Percentiles rank a stretch among this genome's conserved stretches.
phyloP scores from a whole-genome alignment of 2,888 invertebrate genomes.

The Drosophila melanosoma region DNA sequence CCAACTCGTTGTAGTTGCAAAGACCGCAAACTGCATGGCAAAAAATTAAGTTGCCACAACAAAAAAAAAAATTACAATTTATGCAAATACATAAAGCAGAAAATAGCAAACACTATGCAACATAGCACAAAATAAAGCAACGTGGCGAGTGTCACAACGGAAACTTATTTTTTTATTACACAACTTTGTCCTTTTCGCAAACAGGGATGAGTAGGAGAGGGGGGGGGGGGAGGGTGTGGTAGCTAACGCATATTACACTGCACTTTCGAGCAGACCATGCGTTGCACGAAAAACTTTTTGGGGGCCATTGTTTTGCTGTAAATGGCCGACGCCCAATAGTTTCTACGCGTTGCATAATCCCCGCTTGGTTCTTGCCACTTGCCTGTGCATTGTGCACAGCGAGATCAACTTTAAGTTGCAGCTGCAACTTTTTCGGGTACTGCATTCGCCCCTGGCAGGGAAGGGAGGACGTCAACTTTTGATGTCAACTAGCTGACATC shows the following conservation, averaged over 20 bases:
- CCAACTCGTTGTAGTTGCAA: conserved; percentile 57
- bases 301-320: conserved; percentile 75
- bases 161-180: conserved; percentile 67
- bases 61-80: conserved; percentile 4
- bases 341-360: conserved; percentile 37
- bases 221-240: conserved; percentile 2
- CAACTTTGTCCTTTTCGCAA: conserved; percentile 62
- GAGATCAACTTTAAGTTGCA: conserved; percentile 50
- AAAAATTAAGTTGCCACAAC: conserved; percentile 57
- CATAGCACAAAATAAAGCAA: conserved; percentile 48
- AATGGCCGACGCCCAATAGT: conserved; percentile 67
- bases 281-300: conserved; percentile 45
- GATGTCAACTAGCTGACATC: conserved; percentile 56
- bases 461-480: conserved; percentile 44
- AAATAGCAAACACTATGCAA: conserved; percentile 30
- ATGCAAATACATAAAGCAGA: conserved; percentile 30
- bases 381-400: conserved; percentile 34
- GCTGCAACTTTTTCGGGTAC: conserved; percentile 51
- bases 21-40: conserved; percentile 57
- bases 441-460: conserved; percentile 14
- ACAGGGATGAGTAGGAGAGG: too few relatives aligned
- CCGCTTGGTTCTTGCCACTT: conserved; percentile 44
- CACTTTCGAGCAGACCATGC: conserved; percentile 51
- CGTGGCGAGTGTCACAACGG: conserved; percentile 68
- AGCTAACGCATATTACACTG: conserved; percentile 62